Evolutionary conservation across 2,888 invertebrate species (phyloP).

Genomic region (Meloe dianella): DNA sequence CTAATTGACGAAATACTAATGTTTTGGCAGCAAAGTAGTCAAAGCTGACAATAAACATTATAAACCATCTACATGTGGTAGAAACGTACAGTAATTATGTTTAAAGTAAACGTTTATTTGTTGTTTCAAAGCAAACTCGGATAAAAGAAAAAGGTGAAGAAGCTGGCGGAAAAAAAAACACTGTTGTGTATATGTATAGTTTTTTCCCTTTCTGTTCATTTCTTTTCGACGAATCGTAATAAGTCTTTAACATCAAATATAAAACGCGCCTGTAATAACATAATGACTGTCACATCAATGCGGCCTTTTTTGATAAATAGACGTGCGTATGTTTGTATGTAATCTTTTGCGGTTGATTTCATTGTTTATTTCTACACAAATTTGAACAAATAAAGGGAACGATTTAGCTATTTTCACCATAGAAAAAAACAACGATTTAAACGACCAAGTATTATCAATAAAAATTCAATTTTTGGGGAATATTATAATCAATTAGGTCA

Average conservation of each 20-base stretch:
- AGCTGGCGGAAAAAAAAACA: constrained; percentile 47
- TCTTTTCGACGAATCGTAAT: constrained; percentile 50
- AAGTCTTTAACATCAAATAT: constrained; percentile 51
- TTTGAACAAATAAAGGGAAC: constrained; percentile 11
- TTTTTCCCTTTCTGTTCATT: constrained; percentile 25
- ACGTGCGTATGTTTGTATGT: constrained; percentile 37
- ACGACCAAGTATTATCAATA: neutral
- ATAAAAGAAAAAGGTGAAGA: constrained; percentile 31
- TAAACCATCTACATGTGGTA: constrained; percentile 50
- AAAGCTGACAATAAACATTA: constrained; percentile 48
- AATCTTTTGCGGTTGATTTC: neutral
- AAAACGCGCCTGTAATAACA: constrained; percentile 57
- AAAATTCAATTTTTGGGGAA: neutral
- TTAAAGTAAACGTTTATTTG: constrained; percentile 52
- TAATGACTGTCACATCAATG: constrained; percentile 58
- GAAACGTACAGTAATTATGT: constrained; percentile 49
- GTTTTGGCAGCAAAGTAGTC: constrained; percentile 33
- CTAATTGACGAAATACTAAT: too few species aligned
- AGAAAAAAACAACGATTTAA: too few species aligned
- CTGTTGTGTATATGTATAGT: neutral
- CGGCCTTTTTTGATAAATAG: constrained; percentile 50
- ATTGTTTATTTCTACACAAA: neutral
- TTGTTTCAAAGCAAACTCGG: constrained; percentile 55
- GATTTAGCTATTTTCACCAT: neutral
- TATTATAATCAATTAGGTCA: neutral